Evolutionary conservation across 2,113 vertebrate species (phyloP).

Genomic region (Sitta europaea): DNA sequence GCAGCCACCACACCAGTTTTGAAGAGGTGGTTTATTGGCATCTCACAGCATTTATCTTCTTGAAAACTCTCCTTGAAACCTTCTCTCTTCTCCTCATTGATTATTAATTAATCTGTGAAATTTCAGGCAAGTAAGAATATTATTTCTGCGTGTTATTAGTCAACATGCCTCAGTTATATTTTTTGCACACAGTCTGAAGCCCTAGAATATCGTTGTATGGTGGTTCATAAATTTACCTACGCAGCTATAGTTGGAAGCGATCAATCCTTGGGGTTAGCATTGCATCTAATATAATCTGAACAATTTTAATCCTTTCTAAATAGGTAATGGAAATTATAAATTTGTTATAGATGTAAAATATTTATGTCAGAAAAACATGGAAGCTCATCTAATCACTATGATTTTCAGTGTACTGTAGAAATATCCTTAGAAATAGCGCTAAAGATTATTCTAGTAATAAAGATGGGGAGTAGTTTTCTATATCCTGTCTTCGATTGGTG

Average conservation of each 20-base stretch:
- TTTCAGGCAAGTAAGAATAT: not conserved
- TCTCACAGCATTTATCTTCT: not conserved
- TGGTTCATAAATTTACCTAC: not conserved
- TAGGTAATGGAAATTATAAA: not conserved
- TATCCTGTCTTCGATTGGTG: not conserved
- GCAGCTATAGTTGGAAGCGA: not conserved
- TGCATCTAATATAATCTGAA: not conserved
- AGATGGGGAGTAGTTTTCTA: not conserved
- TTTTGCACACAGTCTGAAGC: not conserved
- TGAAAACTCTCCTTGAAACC: not conserved
- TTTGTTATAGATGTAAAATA: not conserved
- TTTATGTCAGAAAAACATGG: not conserved
- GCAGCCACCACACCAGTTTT: not conserved
- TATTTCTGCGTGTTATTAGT: not conserved
- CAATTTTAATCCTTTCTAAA: not conserved
- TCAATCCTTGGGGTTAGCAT: not conserved
- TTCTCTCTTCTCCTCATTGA: not conserved
- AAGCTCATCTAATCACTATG: not conserved
- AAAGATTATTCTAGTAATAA: not conserved
- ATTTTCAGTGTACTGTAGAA: not conserved
- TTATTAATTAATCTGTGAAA: conserved; percentile 15
- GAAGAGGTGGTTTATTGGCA: not conserved
- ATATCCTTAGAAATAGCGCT: not conserved
- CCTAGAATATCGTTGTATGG: not conserved
- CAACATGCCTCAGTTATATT: not conserved